Base-by-base conservation (phyloP, 2,797 vertebrate genomes). In the Mionectes olivaceus region DNA sequence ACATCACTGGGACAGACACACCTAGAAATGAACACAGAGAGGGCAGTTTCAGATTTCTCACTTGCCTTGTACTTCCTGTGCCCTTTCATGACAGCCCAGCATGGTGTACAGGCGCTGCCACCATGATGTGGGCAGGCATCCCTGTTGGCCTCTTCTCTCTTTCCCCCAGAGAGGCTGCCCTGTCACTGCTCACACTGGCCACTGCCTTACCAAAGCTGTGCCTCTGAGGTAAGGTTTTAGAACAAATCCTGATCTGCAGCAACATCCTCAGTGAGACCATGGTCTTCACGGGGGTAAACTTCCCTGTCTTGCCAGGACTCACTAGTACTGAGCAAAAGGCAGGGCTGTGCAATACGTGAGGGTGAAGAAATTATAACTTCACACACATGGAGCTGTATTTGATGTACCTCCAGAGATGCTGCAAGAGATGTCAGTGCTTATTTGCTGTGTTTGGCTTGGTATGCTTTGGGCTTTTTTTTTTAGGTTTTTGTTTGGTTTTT, bases 81-180 rank as follows among this genome's bases (percentile, higher is more conserved):
- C 16, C 30, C 19, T 49, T 89, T 57, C 0, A 3, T 10, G 65
- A 32, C 63, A 93, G 82, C 46, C 32, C 55, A 55, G 73, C 6
- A 4, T 7, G 39, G 8, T 24, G 39, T 24, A 39, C 73, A 61
- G 39, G 52, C 47, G 33, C 21, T 28, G 28, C 15, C 50, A 43
- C 17, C 44, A 11, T 5, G 2, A 19, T 18, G 23, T 0, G 1
- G 33, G 17, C 39, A 22, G 52, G 7, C 10, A 55, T 6, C 24
- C 19, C 21, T 0, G 0, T 32, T 22, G 56, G 11, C 7, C 24
- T n/a, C 55, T 65, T 63, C 64, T 15, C 4, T 39, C 9, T 15
- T n/a, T 61, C 8, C 39, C 27, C 14, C 21, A n/a, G 22, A 43
- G 35, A 37, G 23, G 50, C 43, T 81, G 52, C 53, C 35, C 19